Conservation (phyloP, 2,797 vertebrate genomes). For the Myotis daubentonii region DNA sequence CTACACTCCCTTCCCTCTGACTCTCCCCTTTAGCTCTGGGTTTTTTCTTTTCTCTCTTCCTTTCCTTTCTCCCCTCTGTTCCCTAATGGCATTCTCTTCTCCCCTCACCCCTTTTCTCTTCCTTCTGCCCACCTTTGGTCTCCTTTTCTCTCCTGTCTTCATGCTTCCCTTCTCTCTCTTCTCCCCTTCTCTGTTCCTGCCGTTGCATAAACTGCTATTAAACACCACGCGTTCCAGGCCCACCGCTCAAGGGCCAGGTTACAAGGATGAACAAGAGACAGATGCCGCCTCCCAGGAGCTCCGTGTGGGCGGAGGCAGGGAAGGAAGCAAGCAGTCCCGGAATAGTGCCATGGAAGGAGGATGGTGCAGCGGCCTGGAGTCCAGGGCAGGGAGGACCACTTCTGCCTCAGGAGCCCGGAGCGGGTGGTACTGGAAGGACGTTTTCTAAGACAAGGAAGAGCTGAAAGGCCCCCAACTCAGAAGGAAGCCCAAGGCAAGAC, state of each 20-base stretch:
- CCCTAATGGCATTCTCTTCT: not conserved
- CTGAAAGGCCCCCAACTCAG: not conserved
- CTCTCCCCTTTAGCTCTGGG: not conserved
- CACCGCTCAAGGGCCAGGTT: not conserved
- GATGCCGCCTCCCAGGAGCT: accelerated
- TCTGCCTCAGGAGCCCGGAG: not conserved
- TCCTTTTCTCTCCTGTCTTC: not conserved
- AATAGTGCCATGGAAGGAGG: not conserved
- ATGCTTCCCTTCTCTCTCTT: not conserved
- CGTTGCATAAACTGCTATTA: not conserved
- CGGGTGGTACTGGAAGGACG: not conserved
- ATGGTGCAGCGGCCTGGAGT: accelerated
- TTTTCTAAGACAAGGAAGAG: not conserved
- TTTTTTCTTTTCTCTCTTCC: not conserved
- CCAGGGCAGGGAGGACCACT: not conserved
- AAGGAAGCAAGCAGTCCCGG: not conserved
- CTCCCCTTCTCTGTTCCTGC: not conserved
- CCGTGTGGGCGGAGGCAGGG: too few species aligned
- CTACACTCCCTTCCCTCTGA: not conserved
- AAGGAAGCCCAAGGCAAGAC: not conserved
- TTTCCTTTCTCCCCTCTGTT: not conserved
- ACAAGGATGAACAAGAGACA: not conserved
- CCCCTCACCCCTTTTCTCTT: not conserved
- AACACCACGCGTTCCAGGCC: accelerated
- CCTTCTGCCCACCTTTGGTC: not conserved